Conservation (phyloP, 2,113 vertebrate species). For the Thunnus maccoyii region DNA sequence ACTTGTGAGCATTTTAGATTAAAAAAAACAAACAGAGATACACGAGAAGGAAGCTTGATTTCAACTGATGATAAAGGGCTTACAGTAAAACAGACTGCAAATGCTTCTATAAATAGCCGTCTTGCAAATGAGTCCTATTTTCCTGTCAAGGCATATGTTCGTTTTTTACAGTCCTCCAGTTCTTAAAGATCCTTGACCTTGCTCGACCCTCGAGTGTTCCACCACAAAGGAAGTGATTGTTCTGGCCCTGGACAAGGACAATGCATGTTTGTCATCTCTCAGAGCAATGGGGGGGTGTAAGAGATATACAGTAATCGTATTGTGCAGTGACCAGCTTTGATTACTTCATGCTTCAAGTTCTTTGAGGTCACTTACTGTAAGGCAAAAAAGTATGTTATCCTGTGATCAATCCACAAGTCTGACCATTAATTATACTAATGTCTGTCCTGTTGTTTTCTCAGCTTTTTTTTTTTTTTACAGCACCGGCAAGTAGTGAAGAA, state of each 20-base stretch:
- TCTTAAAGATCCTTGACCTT: conserved; percentile 66
- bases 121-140: conserved; percentile 40
- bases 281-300: conserved; percentile 16
- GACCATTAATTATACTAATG: conserved; percentile 29
- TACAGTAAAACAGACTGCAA: conserved; percentile 23
- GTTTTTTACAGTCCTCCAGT: conserved; percentile 36
- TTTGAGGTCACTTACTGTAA: conserved; percentile 41
- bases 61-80: not conserved
- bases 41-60: conserved; percentile 11
- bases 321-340: conserved; percentile 45
- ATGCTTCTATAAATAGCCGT: conserved; percentile 40
- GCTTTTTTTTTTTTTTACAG: conserved; percentile 8
- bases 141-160: conserved; percentile 36
- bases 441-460: conserved; percentile 27
- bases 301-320: conserved; percentile 64
- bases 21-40: conserved; percentile 27
- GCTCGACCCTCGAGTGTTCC: conserved; percentile 48
- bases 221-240: conserved; percentile 70
- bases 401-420: conserved; percentile 41
- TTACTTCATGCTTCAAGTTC: conserved; percentile 45
- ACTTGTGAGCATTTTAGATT: not conserved
- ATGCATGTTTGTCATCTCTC: conserved; percentile 69
- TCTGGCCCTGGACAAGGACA: conserved; percentile 59
- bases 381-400: conserved; percentile 39
- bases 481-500: conserved; percentile 22